Conservation (phyloP, 2,113 vertebrate genomes). For the Entomyzon cyanotis region DNA sequence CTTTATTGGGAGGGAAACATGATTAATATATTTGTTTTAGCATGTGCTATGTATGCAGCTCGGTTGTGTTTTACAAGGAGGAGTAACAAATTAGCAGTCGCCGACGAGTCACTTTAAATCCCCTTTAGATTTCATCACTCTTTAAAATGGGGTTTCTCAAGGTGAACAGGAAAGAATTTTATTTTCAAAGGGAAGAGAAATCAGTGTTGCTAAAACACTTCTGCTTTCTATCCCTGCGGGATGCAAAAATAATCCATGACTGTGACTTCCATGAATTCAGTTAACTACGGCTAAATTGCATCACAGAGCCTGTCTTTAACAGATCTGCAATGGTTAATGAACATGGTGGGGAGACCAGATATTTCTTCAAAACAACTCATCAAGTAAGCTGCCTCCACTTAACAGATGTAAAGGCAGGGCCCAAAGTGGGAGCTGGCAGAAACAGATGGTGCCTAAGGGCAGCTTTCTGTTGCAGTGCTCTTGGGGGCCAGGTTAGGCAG, state of each 20-base stretch:
- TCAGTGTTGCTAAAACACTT: slow-evolving; percentile 33
- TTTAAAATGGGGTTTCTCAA: slow-evolving; percentile 65
- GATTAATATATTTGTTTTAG: slow-evolving; percentile 69
- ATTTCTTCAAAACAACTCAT: slow-evolving; percentile 77
- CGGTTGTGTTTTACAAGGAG: slow-evolving; percentile 62
- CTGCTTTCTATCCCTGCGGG: slow-evolving; percentile 44
- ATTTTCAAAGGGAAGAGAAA: slow-evolving; percentile 65
- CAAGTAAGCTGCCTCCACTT: slow-evolving; percentile 72
- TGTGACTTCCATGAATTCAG: slow-evolving; percentile 64
- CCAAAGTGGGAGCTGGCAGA: slow-evolving; percentile 76
- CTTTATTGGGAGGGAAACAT: slow-evolving; percentile 53
- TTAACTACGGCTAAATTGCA: slow-evolving; percentile 53
- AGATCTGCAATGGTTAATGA: slow-evolving; percentile 63
- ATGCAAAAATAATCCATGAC: slow-evolving; percentile 54
- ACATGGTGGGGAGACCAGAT: slow-evolving; percentile 40
- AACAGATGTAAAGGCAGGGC: slow-evolving; percentile 79
- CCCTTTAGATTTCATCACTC: slow-evolving; percentile 60
- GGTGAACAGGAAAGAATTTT: slow-evolving; percentile 7
- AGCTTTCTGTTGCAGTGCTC: slow-evolving; percentile 63
- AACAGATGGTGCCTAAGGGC: slow-evolving; percentile 84
- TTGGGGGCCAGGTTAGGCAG: slow-evolving; percentile 48
- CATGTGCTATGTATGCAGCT: slow-evolving; percentile 3
- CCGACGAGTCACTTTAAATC: slow-evolving; percentile 66
- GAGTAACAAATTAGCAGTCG: slow-evolving; percentile 66
- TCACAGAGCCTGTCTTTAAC: slow-evolving; percentile 24